Conservation (phyloP, 1,140 invertebrate genomes). For the Drosophila pseudoananassae region DNA sequence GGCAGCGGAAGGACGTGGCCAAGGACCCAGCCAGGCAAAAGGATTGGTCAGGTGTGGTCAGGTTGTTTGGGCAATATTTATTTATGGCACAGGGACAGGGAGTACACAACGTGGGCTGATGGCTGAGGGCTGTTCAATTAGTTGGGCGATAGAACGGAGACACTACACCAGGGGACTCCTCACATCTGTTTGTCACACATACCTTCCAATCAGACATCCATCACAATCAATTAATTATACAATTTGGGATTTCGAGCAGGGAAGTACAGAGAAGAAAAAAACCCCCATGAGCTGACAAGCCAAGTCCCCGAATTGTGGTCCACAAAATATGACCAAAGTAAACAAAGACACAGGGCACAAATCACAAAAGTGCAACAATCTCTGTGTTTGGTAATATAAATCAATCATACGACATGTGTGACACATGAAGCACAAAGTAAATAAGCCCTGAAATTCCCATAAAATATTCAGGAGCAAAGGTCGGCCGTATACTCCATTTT, state of each 20-base stretch:
- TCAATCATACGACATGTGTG: slow-evolving; percentile 71
- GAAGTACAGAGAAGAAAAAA: not conserved
- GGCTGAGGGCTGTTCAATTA: slow-evolving; percentile 65
- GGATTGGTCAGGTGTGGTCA: slow-evolving; percentile 43
- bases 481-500: not conserved
- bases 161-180: not conserved
- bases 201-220: slow-evolving; percentile 28
- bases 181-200: not conserved
- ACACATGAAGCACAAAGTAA: slow-evolving; percentile 45
- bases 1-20: slow-evolving; percentile 35
- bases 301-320: slow-evolving; percentile 10
- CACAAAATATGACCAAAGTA: slow-evolving; percentile 6
- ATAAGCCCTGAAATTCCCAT: slow-evolving; percentile 23
- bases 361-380: slow-evolving; percentile 48
- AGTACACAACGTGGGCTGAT: slow-evolving; percentile 4
- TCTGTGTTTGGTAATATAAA: slow-evolving; percentile 55
- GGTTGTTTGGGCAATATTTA: slow-evolving; percentile 48
- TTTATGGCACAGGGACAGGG: slow-evolving; percentile 16
- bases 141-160: slow-evolving; percentile 10
- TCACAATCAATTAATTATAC: slow-evolving; percentile 45
- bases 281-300: slow-evolving; percentile 44
- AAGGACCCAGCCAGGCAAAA: slow-evolving; percentile 7
- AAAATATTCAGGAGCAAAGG: not conserved
- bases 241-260: slow-evolving; percentile 16
- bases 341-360: slow-evolving; percentile 7